Evolutionary conservation across 1,140 invertebrate species (phyloP).

Genomic region (Drosophila navojoa): DNA sequence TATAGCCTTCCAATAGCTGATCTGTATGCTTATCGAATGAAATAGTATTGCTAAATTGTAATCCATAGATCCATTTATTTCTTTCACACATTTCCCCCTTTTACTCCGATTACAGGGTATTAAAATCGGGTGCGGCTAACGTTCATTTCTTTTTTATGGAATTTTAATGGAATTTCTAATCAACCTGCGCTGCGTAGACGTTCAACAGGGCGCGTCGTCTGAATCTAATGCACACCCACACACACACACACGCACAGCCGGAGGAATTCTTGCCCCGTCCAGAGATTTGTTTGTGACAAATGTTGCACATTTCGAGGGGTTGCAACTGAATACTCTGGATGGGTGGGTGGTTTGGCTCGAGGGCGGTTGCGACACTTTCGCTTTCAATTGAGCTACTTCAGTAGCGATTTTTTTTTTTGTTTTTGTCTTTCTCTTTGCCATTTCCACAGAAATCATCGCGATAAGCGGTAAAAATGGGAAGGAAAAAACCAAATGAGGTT

Average conservation of each 20-base stretch:
- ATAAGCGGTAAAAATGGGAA: constrained; percentile 36
- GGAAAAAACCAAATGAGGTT: constrained; percentile 50
- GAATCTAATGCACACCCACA: constrained; percentile 26
- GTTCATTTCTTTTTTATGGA: constrained; percentile 65
- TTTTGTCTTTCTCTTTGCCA: constrained; percentile 18
- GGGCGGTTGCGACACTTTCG: constrained; percentile 61
- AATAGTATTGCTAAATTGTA: too few relatives aligned
- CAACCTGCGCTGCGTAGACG: constrained; percentile 58
- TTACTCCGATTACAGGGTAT: constrained; percentile 10
- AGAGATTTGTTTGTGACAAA: constrained; percentile 69
- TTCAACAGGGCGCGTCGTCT: constrained; percentile 51
- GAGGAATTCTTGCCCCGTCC: constrained; percentile 32
- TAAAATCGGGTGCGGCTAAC: constrained; percentile 50
- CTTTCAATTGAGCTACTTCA: constrained; percentile 67
- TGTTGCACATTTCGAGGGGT: constrained; percentile 62
- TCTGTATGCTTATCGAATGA: too few relatives aligned
- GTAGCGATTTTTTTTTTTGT: neutral
- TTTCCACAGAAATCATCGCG: constrained; percentile 50
- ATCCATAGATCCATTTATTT: too few relatives aligned
- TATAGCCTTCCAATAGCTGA: too few relatives aligned
- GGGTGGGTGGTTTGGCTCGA: constrained; percentile 32
- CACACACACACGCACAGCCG: constrained; percentile 18
- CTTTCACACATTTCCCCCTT: neutral
- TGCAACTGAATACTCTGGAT: constrained; percentile 56
- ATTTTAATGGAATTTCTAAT: constrained; percentile 81